phyloP scores from a whole-genome alignment of 2,888 invertebrate species.

The Helleia helle region DNA sequence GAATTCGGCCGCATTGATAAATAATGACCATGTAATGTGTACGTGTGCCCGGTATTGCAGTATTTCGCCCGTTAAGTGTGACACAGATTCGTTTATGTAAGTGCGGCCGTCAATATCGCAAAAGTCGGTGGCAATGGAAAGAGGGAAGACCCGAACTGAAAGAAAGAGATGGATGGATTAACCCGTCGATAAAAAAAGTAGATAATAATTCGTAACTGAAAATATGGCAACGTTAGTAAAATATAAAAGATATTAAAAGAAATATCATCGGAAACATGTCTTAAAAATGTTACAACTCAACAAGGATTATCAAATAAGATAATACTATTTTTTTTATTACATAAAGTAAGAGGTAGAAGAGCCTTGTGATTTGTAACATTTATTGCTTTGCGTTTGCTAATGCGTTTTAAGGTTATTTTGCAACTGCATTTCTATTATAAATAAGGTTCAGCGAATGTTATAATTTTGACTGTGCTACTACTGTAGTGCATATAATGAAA shows the following conservation, averaged over 20 bases:
- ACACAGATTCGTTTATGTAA: conserved; percentile 38
- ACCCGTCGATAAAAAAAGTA: conserved; percentile 25
- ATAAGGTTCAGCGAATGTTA: conserved; percentile 21
- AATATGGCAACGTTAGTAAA: neutral
- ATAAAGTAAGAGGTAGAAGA: too few relatives aligned
- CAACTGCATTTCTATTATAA: conserved; percentile 14
- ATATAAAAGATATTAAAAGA: neutral
- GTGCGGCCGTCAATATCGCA: conserved; percentile 33
- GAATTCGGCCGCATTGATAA: too few relatives aligned
- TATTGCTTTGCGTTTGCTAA: conserved; percentile 21
- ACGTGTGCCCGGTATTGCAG: conserved; percentile 27
- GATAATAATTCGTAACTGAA: conserved; percentile 20
- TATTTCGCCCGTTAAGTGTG: conserved; percentile 26
- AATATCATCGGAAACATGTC: neutral
- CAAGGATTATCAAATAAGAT: neutral
- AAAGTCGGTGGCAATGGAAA: conserved; percentile 28
- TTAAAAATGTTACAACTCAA: neutral
- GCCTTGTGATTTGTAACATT: neutral
- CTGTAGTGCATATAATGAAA: conserved; percentile 1
- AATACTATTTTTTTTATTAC: too few relatives aligned
- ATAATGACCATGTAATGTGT: conserved; percentile 11
- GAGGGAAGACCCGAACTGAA: conserved; percentile 20
- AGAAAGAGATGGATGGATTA: conserved; percentile 25
- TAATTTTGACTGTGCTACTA: conserved; percentile 9
- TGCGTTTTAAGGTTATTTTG: conserved; percentile 18